Evolutionary conservation across 2,888 invertebrate species (phyloP).

Genomic region (Metacarcinus magister): DNA sequence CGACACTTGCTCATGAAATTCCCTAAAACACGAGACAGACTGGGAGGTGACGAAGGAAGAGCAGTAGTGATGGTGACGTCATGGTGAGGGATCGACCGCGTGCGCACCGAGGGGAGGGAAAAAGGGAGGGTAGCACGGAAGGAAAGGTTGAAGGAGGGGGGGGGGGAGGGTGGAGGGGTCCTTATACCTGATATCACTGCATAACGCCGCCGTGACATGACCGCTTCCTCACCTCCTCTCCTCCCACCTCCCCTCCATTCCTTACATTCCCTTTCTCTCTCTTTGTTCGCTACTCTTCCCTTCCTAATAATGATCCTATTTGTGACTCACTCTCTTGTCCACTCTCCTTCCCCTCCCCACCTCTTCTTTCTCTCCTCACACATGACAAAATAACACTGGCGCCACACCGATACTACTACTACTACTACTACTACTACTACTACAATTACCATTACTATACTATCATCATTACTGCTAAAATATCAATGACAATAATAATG

Average conservation of each 20-base stretch:
- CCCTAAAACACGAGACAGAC: background rate
- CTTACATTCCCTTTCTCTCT: background rate
- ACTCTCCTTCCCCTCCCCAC: background rate
- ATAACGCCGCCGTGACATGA: slow-evolving; percentile 42
- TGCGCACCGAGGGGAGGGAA: background rate
- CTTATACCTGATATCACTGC: slow-evolving; percentile 36
- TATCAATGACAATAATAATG: too few relatives aligned
- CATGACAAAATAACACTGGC: too few relatives aligned
- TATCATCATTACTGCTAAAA: too few relatives aligned
- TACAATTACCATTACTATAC: too few relatives aligned
- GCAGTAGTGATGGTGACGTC: slow-evolving; percentile 53
- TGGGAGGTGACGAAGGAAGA: background rate
- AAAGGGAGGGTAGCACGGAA: background rate
- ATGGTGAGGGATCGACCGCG: slow-evolving; percentile 56
- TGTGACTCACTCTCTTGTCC: background rate
- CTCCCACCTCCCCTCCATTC: background rate
- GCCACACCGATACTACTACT: too few relatives aligned
- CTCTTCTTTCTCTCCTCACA: background rate
- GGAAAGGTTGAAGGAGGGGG: background rate
- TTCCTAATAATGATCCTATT: background rate
- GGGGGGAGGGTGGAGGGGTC: background rate
- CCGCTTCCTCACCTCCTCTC: background rate
- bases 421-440: too few relatives aligned
- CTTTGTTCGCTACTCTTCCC: background rate
- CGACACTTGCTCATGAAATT: background rate